Evolutionary conservation across 2,888 invertebrate genomes (phyloP), one percentile per base, ranked within the genome.

Genomic region (Epirrhoe tristata): DNA sequence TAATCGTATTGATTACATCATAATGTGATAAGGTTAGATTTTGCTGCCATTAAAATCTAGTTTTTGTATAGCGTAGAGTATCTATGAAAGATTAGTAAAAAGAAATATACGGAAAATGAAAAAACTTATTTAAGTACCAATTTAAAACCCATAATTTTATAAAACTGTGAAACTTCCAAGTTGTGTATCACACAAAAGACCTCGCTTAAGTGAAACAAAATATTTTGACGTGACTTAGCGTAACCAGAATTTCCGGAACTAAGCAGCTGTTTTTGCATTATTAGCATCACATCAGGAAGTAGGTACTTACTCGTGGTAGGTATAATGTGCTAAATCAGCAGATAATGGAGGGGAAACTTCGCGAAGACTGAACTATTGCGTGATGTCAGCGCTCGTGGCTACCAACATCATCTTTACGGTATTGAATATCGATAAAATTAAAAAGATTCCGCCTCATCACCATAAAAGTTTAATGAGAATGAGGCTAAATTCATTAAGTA

Each of bases 341-440:
- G 51, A 71, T 74, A 72, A 74, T 74, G 69, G 68, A 55, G 70
- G 53, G 70, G 74, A 71, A 72, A 71, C 70, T 72, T 69, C 64
- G 66, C 50, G 50, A 62, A 68, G 58, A 50, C 66, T 63, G 60
- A 71, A 50, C 59, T 62, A 50, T 12, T 36, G 17, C n/a, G 63
- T 74, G 74, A 74, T 69, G 71, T 74, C 73, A 72, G 69, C 52
- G 24, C 34, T 70, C 67, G 71, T 74, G 71, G 70, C 67, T 71
- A 36, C 43, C 50, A 24, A 60, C 24, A 48, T 36, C 16, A 57
- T 24, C 43, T 46, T 39, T 12, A 53, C 51, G 14, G 50, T 64
- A 50, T 48, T 50, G 6, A 55, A 55, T 32, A 58, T 34, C 63
- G 17, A 54, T 64, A 54, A 57, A 14, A 16, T 52, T 16, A n/a